Base-by-base conservation (phyloP, 2,113 vertebrate genomes). In the Phaethon lepturus region DNA sequence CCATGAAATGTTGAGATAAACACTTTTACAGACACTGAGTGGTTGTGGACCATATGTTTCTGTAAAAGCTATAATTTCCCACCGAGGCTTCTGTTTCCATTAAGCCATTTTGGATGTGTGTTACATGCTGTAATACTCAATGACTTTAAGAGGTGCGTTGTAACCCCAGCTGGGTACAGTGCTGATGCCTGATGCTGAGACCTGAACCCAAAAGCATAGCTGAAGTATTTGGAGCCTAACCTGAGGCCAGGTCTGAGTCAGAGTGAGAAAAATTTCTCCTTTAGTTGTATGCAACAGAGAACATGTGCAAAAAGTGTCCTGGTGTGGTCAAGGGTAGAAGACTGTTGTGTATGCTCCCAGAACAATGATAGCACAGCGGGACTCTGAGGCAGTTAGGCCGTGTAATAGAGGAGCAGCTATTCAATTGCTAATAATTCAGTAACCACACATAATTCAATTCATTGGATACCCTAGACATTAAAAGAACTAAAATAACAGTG, bases 61-160 rank as follows among this genome's bases (percentile, higher is more conserved):
- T 68, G 35, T 89, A 92, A 87, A 89, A 86, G 35, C 69, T 92
- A 8, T 68, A 66, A 78, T 90, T 93, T 96, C 35, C 76, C 10
- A 29, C 52, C 7, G 53, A 72, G 58, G n/a, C 45, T 95, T 75
- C 77, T 81, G 49, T 78, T 96, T 89, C 56, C 19, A 8, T 66
- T 84, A 78, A 78, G n/a, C 44, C 6, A 2, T 91, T 78, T 33
- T 66, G 7, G 16, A 42, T 49, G 23, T 33, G 8, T 44, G 24
- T 55, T 77, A 28, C 33, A 2, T 66, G 75, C 49, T 91, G 0
- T 47, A 44, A 83, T 60, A 63, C 69, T 40, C 22, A 4, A n/a
- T 45, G 80, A 45, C 47, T 87, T 71, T 38, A 59, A 42, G 59
- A 71, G 29, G 64, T 84, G 55, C 25, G 3, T 7, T 74, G 50